Evolutionary conservation across 2,888 invertebrate species (phyloP).

Genomic region (Capitulum mitella): DNA sequence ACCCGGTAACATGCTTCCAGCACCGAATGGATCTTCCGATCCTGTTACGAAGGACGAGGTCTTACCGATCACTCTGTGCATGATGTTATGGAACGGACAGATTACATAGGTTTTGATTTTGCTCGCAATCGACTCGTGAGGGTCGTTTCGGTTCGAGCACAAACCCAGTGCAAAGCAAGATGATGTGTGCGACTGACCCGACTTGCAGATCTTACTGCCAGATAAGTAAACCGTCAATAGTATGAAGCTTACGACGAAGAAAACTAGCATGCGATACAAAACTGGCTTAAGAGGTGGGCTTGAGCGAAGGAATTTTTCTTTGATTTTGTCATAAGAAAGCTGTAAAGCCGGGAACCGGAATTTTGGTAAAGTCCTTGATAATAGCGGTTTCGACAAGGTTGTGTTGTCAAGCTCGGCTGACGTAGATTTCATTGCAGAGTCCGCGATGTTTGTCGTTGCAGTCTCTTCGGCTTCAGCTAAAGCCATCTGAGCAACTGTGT

Average conservation of each 20-base stretch:
- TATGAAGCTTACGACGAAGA: neutral
- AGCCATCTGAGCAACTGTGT: neutral
- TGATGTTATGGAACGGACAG: neutral
- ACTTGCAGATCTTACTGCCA: neutral
- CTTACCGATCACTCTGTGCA: neutral
- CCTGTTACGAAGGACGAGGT: neutral
- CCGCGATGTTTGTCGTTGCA: neutral
- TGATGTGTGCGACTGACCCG: neutral
- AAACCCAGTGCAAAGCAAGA: neutral
- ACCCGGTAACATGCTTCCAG: neutral
- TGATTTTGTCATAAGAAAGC: neutral
- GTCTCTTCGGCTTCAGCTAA: neutral
- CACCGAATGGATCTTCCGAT: neutral
- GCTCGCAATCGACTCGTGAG: neutral
- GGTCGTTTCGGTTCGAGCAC: neutral
- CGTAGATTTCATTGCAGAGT: neutral
- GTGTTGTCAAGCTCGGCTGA: neutral
- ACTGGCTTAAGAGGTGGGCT: neutral
- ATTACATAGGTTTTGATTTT: neutral
- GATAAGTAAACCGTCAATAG: neutral
- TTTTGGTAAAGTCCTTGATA: neutral
- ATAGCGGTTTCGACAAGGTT: neutral
- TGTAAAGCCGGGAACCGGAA: neutral
- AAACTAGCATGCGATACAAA: neutral
- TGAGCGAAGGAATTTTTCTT: neutral